Evolutionary conservation across 2,888 invertebrate species (phyloP), one percentile per base, ranked within the genome.

Genomic region (Drosophila putrida): DNA sequence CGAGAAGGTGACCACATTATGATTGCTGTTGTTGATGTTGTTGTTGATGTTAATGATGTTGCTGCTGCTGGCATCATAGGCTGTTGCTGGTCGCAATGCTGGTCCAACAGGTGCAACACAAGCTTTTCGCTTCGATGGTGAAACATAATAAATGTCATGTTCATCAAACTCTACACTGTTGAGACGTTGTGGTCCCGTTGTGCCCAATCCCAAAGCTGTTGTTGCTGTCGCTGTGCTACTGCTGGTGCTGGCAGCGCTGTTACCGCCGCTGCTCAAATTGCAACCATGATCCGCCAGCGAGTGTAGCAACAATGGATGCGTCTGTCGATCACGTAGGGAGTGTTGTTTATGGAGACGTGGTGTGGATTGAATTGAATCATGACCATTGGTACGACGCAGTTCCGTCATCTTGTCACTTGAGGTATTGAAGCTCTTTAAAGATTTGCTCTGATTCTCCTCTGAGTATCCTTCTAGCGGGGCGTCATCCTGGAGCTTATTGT

Each of bases 101-200:
- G 90, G 76, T 50, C 82, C 83, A 20, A 66, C 72, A 46, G 90
- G 90, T 36, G 90, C 86, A 28, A 86, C 67, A 33, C 67, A 74
- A 61, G 76, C 78, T 90, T 91, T 91, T 79, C 91, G 90, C 53
- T 92, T 92, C 27, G 92, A 90, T 4, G 92, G 92, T 11, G 92
- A 92, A 0, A 92, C 90, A 71, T 91, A 92, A 73, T 91, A 92
- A 61, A 92, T 90, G 47, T 92, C 92, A 41, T 91, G 91, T 38
- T 92, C 92, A 59, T 92, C 92, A 59, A 91, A 82, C 53, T 90
- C 91, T 0, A 87, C 63, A 67, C 78, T 74, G 44, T 72, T 73
- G 33, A 47, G 25, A n/a, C 63, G 47, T 3, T 47, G 33, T 8
- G 51, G 15, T 11, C 38, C 57, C 8, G 39, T 38, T 20, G 62